Evolutionary conservation across 2,888 invertebrate genomes (phyloP).

Genomic region (Cyclophora punctaria): DNA sequence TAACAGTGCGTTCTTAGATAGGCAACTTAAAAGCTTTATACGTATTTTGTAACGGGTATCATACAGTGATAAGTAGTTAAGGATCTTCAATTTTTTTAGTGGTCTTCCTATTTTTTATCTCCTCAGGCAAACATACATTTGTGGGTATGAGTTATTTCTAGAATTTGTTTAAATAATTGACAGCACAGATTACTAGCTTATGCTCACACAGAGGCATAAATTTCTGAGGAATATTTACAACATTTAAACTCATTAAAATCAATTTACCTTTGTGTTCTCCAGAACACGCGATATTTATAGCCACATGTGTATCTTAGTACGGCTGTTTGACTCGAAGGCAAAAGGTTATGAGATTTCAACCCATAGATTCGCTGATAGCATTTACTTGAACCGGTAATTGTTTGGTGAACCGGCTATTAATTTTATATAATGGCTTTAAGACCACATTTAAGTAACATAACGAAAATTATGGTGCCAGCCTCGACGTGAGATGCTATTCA

Average conservation of each 20-base stretch:
- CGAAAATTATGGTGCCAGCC: constrained; percentile 46
- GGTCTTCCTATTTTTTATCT: no score
- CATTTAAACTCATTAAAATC: no score
- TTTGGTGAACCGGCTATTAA: constrained; percentile 66
- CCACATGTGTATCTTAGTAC: constrained; percentile 19
- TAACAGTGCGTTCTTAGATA: no score
- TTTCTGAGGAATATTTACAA: background rate
- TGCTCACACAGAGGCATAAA: background rate
- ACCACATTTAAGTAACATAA: constrained; percentile 57
- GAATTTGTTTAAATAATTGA: no score
- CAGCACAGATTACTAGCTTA: background rate
- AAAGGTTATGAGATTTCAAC: constrained; percentile 70
- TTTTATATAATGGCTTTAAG: constrained; percentile 61
- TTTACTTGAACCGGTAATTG: constrained; percentile 67
- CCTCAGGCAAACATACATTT: no score
- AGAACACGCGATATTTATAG: constrained; percentile 4
- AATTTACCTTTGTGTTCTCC: no score
- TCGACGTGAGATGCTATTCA: constrained; percentile 47
- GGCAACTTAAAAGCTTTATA: no score
- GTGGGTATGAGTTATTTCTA: no score
- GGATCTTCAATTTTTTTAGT: no score
- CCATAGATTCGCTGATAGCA: constrained; percentile 68
- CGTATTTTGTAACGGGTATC: no score
- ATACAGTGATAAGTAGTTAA: no score
- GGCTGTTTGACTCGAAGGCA: constrained; percentile 58